Percentiles rank a stretch among this genome's conserved stretches.
Evolutionary conservation across 2,797 vertebrate genomes (phyloP).

Genomic region (Coreius guichenoti): DNA sequence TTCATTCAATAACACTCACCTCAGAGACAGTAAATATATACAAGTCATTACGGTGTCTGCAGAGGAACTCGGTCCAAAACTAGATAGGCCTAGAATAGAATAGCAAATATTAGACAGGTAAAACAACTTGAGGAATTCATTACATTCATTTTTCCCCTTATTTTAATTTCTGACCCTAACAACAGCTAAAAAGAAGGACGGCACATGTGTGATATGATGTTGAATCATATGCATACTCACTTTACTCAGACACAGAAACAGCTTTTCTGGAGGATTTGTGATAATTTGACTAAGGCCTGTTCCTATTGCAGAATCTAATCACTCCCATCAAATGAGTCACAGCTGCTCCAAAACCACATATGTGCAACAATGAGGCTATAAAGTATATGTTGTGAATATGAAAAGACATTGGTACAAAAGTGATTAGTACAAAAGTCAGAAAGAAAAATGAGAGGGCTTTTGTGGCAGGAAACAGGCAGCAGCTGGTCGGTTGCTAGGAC

Average conservation of each 20-base stretch:
- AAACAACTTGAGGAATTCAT: not conserved
- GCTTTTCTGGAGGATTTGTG: not conserved
- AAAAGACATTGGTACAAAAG: not conserved
- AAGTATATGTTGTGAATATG: not conserved
- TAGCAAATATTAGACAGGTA: not conserved
- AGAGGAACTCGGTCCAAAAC: not conserved
- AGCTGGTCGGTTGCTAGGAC: slow-evolving; percentile 49
- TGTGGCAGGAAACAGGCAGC: slow-evolving; percentile 9
- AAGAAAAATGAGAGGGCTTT: slow-evolving; percentile 20
- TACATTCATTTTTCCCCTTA: not conserved
- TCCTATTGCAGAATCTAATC: not conserved
- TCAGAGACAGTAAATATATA: not conserved
- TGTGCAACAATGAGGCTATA: not conserved
- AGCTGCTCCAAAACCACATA: not conserved
- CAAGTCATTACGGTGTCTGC: not conserved
- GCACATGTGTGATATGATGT: not conserved
- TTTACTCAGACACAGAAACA: not conserved
- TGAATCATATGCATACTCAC: not conserved
- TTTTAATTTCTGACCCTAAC: not conserved
- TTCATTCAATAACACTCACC: not conserved
- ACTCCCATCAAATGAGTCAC: slow-evolving; percentile 7
- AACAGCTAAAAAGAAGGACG: slow-evolving; percentile 10
- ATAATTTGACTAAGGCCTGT: not conserved
- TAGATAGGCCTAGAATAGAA: not conserved
- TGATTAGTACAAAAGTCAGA: slow-evolving; percentile 3